phyloP scores from a whole-genome alignment of 2,888 invertebrate species.

The Pachycephus smyrnensis region DNA sequence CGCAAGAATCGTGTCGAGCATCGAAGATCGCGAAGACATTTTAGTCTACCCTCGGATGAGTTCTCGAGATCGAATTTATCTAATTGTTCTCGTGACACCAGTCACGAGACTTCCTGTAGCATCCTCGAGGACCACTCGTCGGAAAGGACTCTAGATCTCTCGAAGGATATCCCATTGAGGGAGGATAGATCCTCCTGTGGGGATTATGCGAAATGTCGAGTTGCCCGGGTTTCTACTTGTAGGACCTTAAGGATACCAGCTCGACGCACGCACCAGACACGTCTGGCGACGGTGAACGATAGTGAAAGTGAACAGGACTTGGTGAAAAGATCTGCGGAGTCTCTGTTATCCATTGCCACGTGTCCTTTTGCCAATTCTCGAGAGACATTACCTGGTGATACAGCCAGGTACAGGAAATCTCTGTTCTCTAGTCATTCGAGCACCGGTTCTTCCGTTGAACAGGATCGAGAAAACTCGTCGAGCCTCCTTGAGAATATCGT shows the following conservation, averaged over 20 bases:
- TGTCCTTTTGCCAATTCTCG: background rate
- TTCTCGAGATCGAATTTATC: background rate
- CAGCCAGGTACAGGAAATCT: constrained; percentile 5
- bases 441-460: constrained; percentile 12
- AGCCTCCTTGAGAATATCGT: constrained; percentile 23
- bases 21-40: background rate
- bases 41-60: background rate
- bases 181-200: background rate
- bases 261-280: background rate
- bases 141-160: background rate
- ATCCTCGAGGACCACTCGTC: background rate
- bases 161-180: background rate
- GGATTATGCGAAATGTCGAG: background rate
- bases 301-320: background rate
- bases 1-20: background rate
- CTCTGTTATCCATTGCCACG: background rate
- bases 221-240: background rate
- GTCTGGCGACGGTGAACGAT: constrained; percentile 2
- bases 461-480: constrained; percentile 15
- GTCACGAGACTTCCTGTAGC: background rate
- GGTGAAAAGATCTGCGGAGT: background rate
- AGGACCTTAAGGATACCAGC: background rate
- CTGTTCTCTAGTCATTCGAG: constrained; percentile 43
- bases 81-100: background rate
- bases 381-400: background rate